These are phyloP conservation scores for Lindbergichthys nudifrons DNA, from an alignment of 2,797 vertebrate genomes.

Conservation along the genomic window DNA sequence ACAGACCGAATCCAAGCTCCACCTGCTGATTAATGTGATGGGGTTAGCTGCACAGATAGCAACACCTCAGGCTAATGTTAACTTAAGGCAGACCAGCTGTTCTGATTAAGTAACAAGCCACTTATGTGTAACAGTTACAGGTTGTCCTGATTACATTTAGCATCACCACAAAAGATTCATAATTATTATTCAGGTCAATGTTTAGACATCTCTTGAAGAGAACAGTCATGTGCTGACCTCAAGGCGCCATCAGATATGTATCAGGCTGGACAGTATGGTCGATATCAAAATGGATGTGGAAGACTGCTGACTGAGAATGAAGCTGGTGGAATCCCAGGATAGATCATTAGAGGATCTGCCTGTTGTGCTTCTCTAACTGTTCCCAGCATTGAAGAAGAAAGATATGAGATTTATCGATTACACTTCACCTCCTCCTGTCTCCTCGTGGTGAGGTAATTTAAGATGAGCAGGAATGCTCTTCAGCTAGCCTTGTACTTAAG, in stretches of 20 bases:
- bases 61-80: no score
- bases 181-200: conserved; percentile 16
- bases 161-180: background rate
- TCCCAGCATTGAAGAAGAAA: conserved; percentile 34
- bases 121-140: conserved; percentile 29
- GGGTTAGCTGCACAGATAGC: no score
- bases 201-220: conserved; percentile 18
- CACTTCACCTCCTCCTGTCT: conserved; percentile 41
- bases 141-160: conserved; percentile 33
- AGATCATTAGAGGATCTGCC: conserved; percentile 60
- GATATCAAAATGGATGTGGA: conserved; percentile 33
- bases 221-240: background rate
- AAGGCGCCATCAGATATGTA: conserved; percentile 15
- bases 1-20: no score
- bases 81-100: no score
- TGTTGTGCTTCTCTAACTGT: conserved; percentile 30
- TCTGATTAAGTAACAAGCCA: no score
- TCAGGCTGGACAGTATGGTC: conserved; percentile 20
- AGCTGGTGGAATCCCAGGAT: conserved; percentile 55
- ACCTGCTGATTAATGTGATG: no score
- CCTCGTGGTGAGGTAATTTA: conserved; percentile 41
- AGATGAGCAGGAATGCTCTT: conserved; percentile 40
- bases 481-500: conserved; percentile 34
- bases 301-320: conserved; percentile 33
- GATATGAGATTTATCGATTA: conserved; percentile 70